Conservation (phyloP, 2,113 vertebrate genomes). For the Bombycilla garrulus region DNA sequence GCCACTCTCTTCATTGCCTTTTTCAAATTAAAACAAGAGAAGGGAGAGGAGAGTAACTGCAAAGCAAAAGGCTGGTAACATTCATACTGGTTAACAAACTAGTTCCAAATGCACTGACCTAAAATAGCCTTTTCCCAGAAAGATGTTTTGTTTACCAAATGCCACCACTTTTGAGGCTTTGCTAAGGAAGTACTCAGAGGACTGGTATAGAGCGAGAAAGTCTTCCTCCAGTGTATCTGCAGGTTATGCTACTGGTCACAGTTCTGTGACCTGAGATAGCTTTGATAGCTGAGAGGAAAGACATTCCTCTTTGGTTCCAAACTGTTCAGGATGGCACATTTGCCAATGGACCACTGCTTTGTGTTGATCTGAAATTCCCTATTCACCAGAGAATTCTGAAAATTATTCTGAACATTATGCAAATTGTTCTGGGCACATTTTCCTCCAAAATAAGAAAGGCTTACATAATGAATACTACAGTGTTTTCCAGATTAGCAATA, state of each 20-base stretch:
- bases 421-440: conserved; percentile 60
- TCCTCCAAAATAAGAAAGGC: conserved; percentile 41
- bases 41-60: neutral
- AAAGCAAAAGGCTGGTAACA: neutral
- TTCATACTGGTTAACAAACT: neutral
- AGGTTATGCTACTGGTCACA: neutral
- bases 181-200: neutral
- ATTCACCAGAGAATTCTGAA: conserved; percentile 5
- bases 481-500: conserved; percentile 55
- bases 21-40: neutral
- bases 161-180: neutral
- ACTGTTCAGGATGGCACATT: neutral
- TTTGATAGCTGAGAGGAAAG: neutral
- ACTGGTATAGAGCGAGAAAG: neutral
- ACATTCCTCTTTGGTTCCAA: neutral
- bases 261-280: neutral
- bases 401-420: conserved; percentile 44
- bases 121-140: neutral
- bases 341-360: neutral
- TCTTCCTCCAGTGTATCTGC: neutral
- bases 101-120: neutral
- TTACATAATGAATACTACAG: conserved; percentile 30
- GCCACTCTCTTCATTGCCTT: neutral
- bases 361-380: conserved; percentile 9
- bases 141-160: neutral